phyloP scores from a whole-genome alignment of 1,140 invertebrate species.

The Leptinotarsa lineolata region DNA sequence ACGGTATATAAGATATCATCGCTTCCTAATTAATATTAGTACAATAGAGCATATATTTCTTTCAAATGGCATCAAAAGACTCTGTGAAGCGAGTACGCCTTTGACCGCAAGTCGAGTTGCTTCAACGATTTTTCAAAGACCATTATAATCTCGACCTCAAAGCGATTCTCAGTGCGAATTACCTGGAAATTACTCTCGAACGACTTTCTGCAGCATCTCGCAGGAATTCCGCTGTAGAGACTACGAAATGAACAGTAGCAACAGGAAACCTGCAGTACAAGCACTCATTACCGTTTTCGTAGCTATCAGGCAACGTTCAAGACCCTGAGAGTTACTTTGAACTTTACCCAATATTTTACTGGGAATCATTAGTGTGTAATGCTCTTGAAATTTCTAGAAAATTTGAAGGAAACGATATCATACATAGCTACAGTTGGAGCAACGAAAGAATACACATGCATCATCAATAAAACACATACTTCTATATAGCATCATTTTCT shows the following conservation, averaged over 20 bases:
- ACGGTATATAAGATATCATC: not conserved
- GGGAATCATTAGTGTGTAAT: no score
- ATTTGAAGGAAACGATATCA: no score
- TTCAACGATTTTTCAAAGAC: conserved; percentile 18
- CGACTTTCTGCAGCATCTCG: conserved; percentile 33
- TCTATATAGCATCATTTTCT: no score
- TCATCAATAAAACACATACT: no score
- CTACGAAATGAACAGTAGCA: conserved; percentile 30
- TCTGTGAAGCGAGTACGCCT: conserved; percentile 7
- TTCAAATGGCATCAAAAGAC: not conserved
- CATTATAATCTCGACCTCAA: conserved; percentile 33
- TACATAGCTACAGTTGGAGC: no score
- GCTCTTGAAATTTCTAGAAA: no score
- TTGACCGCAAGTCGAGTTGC: conserved; percentile 8
- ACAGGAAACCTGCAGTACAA: conserved; percentile 48
- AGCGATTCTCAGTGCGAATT: conserved; percentile 47
- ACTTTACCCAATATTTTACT: not conserved
- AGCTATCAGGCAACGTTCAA: not conserved
- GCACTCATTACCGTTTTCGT: conserved; percentile 44
- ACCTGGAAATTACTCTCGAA: conserved; percentile 48
- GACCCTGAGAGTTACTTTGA: not conserved
- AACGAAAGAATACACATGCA: no score
- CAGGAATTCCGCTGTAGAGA: conserved; percentile 31
- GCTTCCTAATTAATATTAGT: no score
- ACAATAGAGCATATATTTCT: no score